These are phyloP conservation scores for Drosophila greeni DNA, from an alignment of 2,888 invertebrate genomes.

Conservation along the genomic window DNA sequence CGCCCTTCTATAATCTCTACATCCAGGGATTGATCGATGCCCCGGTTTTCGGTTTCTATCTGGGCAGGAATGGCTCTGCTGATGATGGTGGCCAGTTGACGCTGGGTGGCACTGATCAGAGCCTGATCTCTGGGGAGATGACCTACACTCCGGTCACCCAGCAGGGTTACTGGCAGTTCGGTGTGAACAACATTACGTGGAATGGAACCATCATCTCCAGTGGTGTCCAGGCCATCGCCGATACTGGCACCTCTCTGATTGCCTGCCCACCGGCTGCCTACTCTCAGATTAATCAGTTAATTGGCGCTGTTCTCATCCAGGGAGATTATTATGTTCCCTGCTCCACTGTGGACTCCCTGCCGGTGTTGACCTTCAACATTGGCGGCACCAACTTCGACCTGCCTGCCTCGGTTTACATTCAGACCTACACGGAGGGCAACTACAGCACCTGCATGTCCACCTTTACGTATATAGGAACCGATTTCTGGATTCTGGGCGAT, in stretches of 20 bases:
- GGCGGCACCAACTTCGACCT: slow-evolving; percentile 87
- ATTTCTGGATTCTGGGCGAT: slow-evolving; percentile 96
- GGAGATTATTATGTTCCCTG: slow-evolving; percentile 84
- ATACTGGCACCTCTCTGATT: slow-evolving; percentile 96
- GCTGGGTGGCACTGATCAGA: slow-evolving; percentile 94
- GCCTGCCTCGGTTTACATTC: slow-evolving; percentile 88
- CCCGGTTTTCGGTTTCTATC: slow-evolving; percentile 95
- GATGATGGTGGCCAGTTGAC: slow-evolving; percentile 89
- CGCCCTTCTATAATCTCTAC: slow-evolving; percentile 95
- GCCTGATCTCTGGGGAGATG: slow-evolving; percentile 84
- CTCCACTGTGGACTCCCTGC: slow-evolving; percentile 85
- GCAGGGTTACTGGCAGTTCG: slow-evolving; percentile 97
- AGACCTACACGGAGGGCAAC: slow-evolving; percentile 78
- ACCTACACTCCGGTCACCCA: slow-evolving; percentile 88
- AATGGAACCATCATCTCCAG: slow-evolving; percentile 82
- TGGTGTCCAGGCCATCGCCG: slow-evolving; percentile 93
- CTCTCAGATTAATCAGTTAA: slow-evolving; percentile 85
- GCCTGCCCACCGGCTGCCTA: slow-evolving; percentile 83
- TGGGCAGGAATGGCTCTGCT: slow-evolving; percentile 86
- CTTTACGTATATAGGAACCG: slow-evolving; percentile 88
- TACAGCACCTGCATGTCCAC: slow-evolving; percentile 88
- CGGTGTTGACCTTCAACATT: slow-evolving; percentile 86
- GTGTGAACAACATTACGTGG: slow-evolving; percentile 85
- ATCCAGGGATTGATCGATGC: slow-evolving; percentile 84
- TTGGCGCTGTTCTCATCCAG: slow-evolving; percentile 83